Evolutionary conservation across 2,888 invertebrate species (phyloP).

Genomic region (Odontothrips loti): DNA sequence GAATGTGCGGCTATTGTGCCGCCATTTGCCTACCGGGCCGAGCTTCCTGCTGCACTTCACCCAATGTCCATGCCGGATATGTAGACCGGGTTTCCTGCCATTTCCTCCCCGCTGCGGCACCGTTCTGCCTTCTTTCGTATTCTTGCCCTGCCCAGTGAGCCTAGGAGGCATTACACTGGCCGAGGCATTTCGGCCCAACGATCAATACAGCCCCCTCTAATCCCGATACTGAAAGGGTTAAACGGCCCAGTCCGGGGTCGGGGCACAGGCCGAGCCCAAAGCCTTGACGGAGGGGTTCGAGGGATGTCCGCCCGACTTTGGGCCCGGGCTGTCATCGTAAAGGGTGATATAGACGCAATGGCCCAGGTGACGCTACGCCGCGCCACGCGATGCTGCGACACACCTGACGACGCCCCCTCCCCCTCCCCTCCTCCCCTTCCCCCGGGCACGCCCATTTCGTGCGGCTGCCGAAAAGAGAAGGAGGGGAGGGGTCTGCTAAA

Average conservation of each 20-base stretch:
- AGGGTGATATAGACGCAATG: conserved; percentile 24
- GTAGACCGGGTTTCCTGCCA: too few relatives aligned
- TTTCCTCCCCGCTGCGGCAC: background rate
- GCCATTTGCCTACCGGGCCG: too few relatives aligned
- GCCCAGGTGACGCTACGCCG: background rate
- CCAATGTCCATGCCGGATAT: too few relatives aligned
- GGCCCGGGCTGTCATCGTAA: background rate
- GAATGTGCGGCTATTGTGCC: too few relatives aligned
- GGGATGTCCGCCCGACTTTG: conserved; percentile 3
- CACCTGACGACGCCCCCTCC: background rate
- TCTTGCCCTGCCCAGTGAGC: background rate
- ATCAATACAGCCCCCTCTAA: conserved; percentile 6
- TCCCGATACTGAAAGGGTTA: conserved; percentile 22
- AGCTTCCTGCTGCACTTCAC: too few relatives aligned
- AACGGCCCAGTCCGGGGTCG: background rate
- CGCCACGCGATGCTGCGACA: background rate
- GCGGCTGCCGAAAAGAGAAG: background rate
- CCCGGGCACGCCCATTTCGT: background rate
- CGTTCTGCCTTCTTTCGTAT: background rate
- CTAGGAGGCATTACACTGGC: too few relatives aligned
- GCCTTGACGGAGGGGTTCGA: too few relatives aligned
- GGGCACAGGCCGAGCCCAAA: too few relatives aligned
- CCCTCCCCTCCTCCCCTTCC: background rate
- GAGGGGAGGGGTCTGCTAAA: background rate
- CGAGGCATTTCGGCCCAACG: background rate